Conservation (phyloP, 2,888 invertebrate species). For the Acronicta psi region DNA sequence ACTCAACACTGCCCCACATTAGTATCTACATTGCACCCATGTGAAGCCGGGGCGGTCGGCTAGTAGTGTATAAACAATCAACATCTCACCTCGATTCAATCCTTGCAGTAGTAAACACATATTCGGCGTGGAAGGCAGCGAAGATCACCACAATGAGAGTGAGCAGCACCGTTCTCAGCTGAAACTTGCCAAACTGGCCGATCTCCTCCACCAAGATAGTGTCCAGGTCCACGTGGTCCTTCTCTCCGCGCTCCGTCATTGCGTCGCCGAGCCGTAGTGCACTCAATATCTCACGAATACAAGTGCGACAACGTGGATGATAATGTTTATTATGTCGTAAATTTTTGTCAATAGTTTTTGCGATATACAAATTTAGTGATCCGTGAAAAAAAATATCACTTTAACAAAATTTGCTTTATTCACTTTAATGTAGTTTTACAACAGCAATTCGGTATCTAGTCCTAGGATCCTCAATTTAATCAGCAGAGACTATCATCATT, state of each 20-base stretch:
- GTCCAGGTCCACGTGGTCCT: conserved; percentile 47
- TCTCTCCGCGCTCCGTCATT: conserved; percentile 16
- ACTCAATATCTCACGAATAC: conserved; percentile 16
- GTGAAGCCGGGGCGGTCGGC: too few species aligned
- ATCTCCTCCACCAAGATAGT: conserved; percentile 71
- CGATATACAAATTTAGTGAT: conserved; percentile 25
- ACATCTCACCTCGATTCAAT: conserved; percentile 69
- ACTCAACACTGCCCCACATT: too few species aligned
- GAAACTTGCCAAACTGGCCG: conserved; percentile 75
- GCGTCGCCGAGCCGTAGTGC: neutral
- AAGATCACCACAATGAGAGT: conserved; percentile 67
- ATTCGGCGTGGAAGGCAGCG: conserved; percentile 68
- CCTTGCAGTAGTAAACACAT: conserved; percentile 73
- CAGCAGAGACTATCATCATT: too few species aligned
- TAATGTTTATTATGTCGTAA: conserved; percentile 25
- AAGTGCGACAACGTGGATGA: conserved; percentile 13
- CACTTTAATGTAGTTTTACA: too few species aligned
- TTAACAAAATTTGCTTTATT: too few species aligned
- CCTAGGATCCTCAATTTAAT: too few species aligned
- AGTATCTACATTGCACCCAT: too few species aligned
- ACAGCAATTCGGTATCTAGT: too few species aligned
- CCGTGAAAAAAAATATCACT: neutral
- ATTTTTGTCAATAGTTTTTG: conserved; percentile 14
- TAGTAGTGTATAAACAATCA: neutral
- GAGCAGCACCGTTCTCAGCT: conserved; percentile 62